Evolutionary conservation across 2,888 invertebrate species (phyloP).

Genomic region (Gymnocheta viridis): DNA sequence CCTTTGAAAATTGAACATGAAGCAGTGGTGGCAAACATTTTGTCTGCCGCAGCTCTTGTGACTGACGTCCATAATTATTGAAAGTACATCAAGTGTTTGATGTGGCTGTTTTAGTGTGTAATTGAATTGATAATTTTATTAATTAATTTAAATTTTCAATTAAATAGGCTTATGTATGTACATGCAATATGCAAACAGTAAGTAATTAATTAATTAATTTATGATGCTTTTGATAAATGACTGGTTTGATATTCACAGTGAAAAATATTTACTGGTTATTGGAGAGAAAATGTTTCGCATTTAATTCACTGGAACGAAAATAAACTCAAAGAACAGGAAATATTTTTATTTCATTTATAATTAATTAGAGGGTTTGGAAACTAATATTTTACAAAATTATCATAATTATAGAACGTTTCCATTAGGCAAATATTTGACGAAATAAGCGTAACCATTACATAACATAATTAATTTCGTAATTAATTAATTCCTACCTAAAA

Average conservation of each 20-base stretch:
- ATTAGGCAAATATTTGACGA: too few relatives aligned
- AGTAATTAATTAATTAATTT: constrained; percentile 37
- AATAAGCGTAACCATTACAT: too few relatives aligned
- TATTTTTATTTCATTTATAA: neutral
- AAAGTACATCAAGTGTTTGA: neutral
- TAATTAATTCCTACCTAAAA: too few relatives aligned
- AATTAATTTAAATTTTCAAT: constrained; percentile 45
- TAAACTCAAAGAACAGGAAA: too few relatives aligned
- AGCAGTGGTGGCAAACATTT: neutral
- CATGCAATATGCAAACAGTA: neutral
- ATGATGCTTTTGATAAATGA: constrained; percentile 6
- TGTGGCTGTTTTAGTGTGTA: neutral
- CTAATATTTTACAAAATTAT: too few relatives aligned
- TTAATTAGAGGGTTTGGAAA: too few relatives aligned
- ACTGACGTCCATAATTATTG: constrained; percentile 11
- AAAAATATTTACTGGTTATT: neutral
- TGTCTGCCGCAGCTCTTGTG: neutral
- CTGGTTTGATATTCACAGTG: neutral
- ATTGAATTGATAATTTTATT: constrained; percentile 36
- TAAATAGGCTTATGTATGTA: constrained; percentile 17
- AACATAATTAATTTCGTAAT: too few relatives aligned
- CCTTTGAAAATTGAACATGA: neutral
- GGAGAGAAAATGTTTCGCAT: neutral
- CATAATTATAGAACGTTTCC: too few relatives aligned
- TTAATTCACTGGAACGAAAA: too few relatives aligned